These are phyloP conservation scores for Butorides virescens DNA, from an alignment of 2,113 vertebrate genomes.

Conservation along the genomic window DNA sequence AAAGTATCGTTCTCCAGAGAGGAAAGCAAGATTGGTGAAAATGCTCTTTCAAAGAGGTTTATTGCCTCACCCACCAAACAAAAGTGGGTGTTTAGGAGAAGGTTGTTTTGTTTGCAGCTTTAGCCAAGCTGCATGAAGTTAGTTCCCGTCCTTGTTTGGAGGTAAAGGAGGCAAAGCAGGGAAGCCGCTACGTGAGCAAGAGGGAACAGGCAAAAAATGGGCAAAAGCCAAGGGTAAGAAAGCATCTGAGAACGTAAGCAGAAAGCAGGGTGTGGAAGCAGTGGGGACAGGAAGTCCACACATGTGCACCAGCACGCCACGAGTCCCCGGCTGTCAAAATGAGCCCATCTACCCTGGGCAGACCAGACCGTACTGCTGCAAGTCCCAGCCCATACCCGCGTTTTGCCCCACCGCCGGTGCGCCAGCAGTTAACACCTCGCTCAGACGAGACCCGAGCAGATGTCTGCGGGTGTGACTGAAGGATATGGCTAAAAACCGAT, in stretches of 20 bases:
- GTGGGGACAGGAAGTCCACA: accelerated
- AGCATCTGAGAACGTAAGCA: background rate
- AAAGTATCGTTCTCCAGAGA: background rate
- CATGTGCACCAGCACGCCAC: background rate
- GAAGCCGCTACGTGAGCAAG: background rate
- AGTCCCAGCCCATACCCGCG: background rate
- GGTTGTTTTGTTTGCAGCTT: background rate
- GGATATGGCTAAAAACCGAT: background rate
- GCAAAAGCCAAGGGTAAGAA: background rate
- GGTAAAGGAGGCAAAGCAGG: background rate
- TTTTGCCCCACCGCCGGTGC: accelerated
- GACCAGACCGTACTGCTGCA: accelerated
- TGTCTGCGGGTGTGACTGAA: background rate
- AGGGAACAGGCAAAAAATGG: background rate
- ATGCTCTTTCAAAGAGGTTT: background rate
- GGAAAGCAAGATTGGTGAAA: background rate
- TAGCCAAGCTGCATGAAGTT: background rate
- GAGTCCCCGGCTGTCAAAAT: background rate
- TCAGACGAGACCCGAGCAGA: background rate
- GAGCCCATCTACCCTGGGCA: background rate
- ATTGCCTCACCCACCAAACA: background rate
- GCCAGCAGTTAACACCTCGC: background rate
- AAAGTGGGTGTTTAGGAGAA: background rate
- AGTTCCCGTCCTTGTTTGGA: background rate
- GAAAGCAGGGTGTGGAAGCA: background rate